Evolutionary conservation across 2,888 invertebrate genomes (phyloP).

Genomic region (Slavum lentiscoides): DNA sequence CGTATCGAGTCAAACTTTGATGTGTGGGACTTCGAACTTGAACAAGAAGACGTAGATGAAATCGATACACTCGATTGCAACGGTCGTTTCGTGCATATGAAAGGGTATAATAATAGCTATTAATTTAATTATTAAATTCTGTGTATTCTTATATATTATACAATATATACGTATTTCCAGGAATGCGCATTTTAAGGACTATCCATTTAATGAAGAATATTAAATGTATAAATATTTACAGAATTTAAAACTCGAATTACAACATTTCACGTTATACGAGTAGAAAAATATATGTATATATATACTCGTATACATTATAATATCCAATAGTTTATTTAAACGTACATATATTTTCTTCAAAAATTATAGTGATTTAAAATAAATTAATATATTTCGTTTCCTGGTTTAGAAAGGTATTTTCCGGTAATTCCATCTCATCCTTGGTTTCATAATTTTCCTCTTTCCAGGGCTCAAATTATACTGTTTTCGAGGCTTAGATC

Average conservation of each 20-base stretch:
- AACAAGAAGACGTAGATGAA: conserved; percentile 53
- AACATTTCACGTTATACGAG: too few relatives aligned
- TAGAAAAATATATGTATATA: too few relatives aligned
- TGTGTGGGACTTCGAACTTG: conserved; percentile 56
- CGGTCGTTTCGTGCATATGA: conserved; percentile 49
- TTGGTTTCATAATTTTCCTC: too few relatives aligned
- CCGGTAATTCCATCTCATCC: too few relatives aligned
- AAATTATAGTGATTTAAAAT: too few relatives aligned
- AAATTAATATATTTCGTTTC: too few relatives aligned
- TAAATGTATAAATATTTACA: conserved; percentile 55
- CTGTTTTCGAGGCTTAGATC: too few relatives aligned
- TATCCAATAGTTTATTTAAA: too few relatives aligned
- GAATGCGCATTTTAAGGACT: conserved; percentile 61
- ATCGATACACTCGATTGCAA: conserved; percentile 55
- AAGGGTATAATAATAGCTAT: conserved; percentile 49
- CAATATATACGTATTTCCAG: conserved; percentile 57
- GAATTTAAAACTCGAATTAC: background rate
- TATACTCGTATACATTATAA: too few relatives aligned
- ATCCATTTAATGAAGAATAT: conserved; percentile 63
- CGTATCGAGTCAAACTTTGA: conserved; percentile 56
- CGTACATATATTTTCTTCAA: too few relatives aligned
- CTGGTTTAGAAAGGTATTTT: too few relatives aligned
- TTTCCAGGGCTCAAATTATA: too few relatives aligned
- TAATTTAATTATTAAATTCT: background rate
- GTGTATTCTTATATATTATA: background rate